These are phyloP conservation scores for Brachystomella parvula DNA, from an alignment of 1,140 invertebrate species.

Conservation along the genomic window DNA sequence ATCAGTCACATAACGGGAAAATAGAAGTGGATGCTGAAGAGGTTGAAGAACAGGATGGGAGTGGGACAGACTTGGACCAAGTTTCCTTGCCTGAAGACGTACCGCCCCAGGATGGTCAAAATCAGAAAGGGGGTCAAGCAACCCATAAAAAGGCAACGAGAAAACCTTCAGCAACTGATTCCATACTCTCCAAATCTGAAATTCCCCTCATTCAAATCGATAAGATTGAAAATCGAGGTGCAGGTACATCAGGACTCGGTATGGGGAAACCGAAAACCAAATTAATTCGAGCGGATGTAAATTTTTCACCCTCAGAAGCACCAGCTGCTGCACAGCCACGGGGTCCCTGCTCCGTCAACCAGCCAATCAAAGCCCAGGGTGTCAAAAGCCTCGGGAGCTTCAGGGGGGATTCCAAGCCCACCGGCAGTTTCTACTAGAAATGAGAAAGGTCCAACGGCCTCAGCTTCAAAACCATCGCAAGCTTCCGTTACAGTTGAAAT, in stretches of 20 bases:
- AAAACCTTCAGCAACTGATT: conserved; percentile 35
- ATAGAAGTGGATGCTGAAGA: neutral
- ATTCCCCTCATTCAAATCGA: conserved; percentile 41
- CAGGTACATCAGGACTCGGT: no score
- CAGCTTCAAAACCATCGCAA: no score
- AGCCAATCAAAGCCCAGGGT: neutral
- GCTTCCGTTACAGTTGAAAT: no score
- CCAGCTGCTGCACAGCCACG: neutral
- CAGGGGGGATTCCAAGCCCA: no score
- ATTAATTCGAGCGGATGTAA: no score
- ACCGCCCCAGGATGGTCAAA: neutral
- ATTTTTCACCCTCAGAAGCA: no score
- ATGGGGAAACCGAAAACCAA: no score
- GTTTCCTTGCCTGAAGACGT: conserved; percentile 33
- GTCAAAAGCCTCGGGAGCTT: neutral
- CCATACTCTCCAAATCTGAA: conserved; percentile 35
- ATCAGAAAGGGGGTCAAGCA: no score
- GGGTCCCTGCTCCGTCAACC: neutral
- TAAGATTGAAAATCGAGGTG: conserved; percentile 25
- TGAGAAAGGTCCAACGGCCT: no score
- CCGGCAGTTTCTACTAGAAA: no score
- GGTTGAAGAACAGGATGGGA: conserved; percentile 32
- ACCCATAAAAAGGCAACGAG: conserved; percentile 7
- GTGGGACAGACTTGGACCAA: conserved; percentile 36
- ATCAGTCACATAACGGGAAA: no score